Base-by-base conservation (phyloP, 2,113 vertebrate species). In the Probosciger aterrimus region DNA sequence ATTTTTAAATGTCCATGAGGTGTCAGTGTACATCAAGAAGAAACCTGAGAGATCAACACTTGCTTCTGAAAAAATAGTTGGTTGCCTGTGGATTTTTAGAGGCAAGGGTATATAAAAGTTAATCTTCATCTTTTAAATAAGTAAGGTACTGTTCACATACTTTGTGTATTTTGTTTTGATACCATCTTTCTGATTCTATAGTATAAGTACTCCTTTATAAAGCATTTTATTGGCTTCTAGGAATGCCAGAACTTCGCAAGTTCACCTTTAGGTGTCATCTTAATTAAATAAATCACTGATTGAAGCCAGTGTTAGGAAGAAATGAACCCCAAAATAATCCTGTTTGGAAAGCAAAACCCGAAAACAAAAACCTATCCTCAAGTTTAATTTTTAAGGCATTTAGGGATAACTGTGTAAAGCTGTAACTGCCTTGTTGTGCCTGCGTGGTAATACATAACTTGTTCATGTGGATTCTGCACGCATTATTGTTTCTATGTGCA, bases 11-110 rank as follows among this genome's bases (percentile, higher is more conserved):
- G 88, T 39, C 86, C 95, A 78, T 88, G 47, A 94, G 93, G 76
- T 95, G 95, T 96, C 96, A 96, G 75, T 96, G 68, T 93, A 70
- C 43, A 20, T 78, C 77, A 92, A 41, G 62, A 78, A 90, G 46
- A 55, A 81, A 53, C 13, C 7, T 50, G 31, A 11, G 18, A 74
- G 35, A 70, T 33, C 27, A 76, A 0, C 6, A 2, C 17, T 70
- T 44, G 20, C 12, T 82, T 90, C 43, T 53, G 43, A 50, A 91
- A 70, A 75, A 44, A 11, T 17, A 49, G 11, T 44, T 1, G 0
- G 2, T 76, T 69, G 44, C 22, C 33, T 52, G 24, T n/a, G 9
- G 37, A 18, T 20, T 63, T 76, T 85, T 33, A 52, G 52, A 76
- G 39, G 5, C 33, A 69, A 62, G 10, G 10, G 1, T 75, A 6